phyloP scores from a whole-genome alignment of 2,113 vertebrate species.

The Urocolius indicus region DNA sequence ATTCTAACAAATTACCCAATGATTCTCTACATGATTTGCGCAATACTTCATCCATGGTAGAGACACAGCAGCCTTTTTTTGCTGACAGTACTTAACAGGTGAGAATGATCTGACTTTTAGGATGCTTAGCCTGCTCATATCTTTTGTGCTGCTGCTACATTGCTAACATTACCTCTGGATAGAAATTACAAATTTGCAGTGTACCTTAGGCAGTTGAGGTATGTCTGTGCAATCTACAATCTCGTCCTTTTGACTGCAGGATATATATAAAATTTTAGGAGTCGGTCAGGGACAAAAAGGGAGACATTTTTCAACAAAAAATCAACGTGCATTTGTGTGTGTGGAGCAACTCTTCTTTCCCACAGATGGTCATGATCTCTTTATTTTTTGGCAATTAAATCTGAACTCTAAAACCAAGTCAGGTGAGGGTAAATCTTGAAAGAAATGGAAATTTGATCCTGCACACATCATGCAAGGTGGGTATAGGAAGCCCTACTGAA shows the following conservation, averaged over 20 bases:
- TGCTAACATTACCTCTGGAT: background rate
- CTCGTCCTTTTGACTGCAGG: background rate
- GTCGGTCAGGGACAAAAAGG: background rate
- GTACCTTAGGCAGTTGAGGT: background rate
- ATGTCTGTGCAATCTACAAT: background rate
- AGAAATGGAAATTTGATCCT: background rate
- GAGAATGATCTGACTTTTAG: background rate
- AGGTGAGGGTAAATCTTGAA: background rate
- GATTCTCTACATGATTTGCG: background rate
- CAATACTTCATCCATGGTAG: background rate
- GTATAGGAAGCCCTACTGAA: background rate
- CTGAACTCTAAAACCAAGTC: background rate
- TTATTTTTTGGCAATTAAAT: background rate
- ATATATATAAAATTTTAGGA: background rate
- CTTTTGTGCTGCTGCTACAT: background rate
- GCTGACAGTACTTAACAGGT: background rate
- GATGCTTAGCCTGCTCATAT: background rate
- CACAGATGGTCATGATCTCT: background rate
- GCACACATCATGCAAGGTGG: background rate
- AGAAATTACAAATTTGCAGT: background rate
- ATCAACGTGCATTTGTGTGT: background rate
- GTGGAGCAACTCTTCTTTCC: background rate
- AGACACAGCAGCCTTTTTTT: background rate
- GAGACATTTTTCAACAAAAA: rapidly evolving
- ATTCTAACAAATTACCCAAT: background rate